Base-by-base conservation (phyloP, 1,140 invertebrate genomes). In the Caenorhabditis inopinata region DNA sequence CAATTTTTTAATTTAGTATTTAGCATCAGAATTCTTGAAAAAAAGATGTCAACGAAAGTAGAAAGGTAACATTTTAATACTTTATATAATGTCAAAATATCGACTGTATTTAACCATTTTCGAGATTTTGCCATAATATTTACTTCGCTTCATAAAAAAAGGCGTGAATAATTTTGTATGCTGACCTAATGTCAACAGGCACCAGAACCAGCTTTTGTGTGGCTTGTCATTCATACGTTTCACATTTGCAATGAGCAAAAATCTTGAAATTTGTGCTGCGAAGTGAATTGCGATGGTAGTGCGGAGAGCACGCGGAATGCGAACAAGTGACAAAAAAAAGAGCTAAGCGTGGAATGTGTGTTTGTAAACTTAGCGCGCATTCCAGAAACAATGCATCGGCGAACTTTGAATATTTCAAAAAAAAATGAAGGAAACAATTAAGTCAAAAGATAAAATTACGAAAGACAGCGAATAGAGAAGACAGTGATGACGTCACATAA, bases 151-250 rank as follows among this genome's bases (percentile, higher is more conserved):
- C n/a, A n/a, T n/a, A 42, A 5, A 42, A 42, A 14, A 42, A 42
- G 38, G 51, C 7, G 51, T 38, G 27, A 68, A 68, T 68, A 32
- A 38, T 38, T 68, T 68, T 68, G 58, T 68, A 68, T 68, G 38
- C 38, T 68, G 58, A 68, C 58, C 58, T 32, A 68, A 68, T 68
- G 58, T 68, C 58, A 68, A 68, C 58, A 68, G 58, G 58, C 58
- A 38, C 58, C 38, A 38, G 58, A 68, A 68, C 58, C 58, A 38
- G 58, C 58, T 68, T 16, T 32, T 18, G n/a, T 11, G 25, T 58
- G 32, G 58, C 58, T 29, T 68, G 58, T 68, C 58, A 38, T 32
- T 68, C 58, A 68, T 32, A 68, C 58, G 58, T 68, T 68, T 68
- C 58, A 42, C 58, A 68, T 32, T 38, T 32, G 38, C 58, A 68